Base-by-base conservation (phyloP, 2,797 vertebrate genomes). In the Catamblyrhynchus diadema region DNA sequence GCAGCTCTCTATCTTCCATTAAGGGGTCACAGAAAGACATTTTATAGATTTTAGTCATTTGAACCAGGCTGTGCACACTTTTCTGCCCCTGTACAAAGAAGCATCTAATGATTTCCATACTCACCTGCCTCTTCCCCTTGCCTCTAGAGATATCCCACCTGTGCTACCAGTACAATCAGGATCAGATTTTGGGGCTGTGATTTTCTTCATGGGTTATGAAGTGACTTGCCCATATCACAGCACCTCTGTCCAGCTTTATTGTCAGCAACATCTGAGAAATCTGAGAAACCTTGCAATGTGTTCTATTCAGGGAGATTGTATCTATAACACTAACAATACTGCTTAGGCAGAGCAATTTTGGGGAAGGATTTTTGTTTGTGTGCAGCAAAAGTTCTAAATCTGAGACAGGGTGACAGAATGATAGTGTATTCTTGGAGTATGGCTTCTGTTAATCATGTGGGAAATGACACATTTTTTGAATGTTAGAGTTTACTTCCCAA, bases 81-180 rank as follows among this genome's bases (percentile, higher is more conserved):
- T 82, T 65, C 35, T 82, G 23, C n/a, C 27, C 19, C 56, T 62
- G 42, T 57, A 16, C 14, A 81, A 75, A 35, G 14, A 20, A 67
- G 7, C 9, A 47, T 33, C 50, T 44, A 53, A 42, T 12, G 39
- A 28, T 2, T 54, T 18, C 11, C 18, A 5, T 7, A 9, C 8
- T 62, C 15, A 65, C 12, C n/a, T 65, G 16, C n/a, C 27, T 70
- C 32, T 59, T 78, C 4, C 10, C 9, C 27, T 59, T 0, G 0
- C 33, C 24, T 37, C 45, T 37, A 21, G 48, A 50, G 25, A 77
- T 89, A 65, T 20, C 19, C 30, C 61, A 24, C 14, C 28, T 33
- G 14, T 42, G 13, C 21, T 32, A 32, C 23, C 28, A 14, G 21
- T 30, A 35, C 9, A 44, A 60, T 37, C 2, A 16, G 14, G 8